Conservation (phyloP, 1,140 invertebrate species). For the Zophobas atratus region DNA sequence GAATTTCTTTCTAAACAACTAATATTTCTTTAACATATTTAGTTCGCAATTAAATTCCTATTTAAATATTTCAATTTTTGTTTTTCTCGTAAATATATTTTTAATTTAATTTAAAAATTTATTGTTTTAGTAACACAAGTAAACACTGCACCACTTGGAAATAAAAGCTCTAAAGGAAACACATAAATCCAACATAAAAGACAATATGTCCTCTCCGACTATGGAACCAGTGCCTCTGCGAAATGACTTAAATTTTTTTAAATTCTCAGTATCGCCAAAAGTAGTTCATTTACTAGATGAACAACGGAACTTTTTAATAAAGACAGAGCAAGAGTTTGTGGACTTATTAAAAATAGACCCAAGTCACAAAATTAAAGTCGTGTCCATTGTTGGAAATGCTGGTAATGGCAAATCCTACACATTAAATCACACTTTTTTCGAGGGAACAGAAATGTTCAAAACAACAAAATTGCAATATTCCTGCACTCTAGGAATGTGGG, state of each 20-base stretch:
- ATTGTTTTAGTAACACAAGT: conserved; percentile 28
- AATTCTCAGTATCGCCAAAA: conserved; percentile 30
- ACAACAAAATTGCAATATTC: conserved; percentile 82
- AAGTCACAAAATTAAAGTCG: conserved; percentile 80
- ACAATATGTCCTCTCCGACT: conserved; percentile 19
- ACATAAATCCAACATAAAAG: not conserved
- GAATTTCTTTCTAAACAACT: no score
- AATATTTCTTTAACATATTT: no score
- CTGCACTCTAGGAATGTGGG: conserved; percentile 88
- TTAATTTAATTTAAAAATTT: no score
- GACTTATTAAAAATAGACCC: conserved; percentile 55
- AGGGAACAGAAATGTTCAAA: conserved; percentile 81
- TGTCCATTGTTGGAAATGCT: conserved; percentile 91
- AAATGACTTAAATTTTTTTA: conserved; percentile 30
- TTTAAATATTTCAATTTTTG: no score
- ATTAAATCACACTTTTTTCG: conserved; percentile 86
- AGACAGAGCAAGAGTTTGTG: conserved; percentile 56
- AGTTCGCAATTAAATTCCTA: no score
- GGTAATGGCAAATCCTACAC: conserved; percentile 91
- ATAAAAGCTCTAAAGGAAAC: conserved; percentile 1
- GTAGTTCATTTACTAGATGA: conserved; percentile 59
- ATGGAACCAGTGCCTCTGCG: not conserved
- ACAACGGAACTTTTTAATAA: conserved; percentile 54
- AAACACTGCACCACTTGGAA: conserved; percentile 34
- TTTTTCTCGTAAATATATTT: no score